Base-by-base conservation (phyloP, 1,140 invertebrate species). In the Drosophila subobscura region DNA sequence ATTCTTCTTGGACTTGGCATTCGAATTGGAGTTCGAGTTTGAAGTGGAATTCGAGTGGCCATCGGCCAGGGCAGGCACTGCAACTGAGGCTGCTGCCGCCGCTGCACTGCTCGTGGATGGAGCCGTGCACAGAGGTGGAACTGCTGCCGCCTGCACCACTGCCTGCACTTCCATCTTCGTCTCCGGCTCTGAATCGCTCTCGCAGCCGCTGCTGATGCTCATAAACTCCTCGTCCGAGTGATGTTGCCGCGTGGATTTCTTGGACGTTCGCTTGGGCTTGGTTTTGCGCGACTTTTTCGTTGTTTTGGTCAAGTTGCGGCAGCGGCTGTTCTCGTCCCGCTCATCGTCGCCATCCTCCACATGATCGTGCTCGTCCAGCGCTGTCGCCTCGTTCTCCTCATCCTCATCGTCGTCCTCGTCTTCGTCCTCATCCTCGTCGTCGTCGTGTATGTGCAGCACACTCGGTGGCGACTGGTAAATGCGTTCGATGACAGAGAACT, bases 401-500 rank as follows among this genome's bases (percentile, higher is more conserved):
- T 41, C 70, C 4, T 74, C 72, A 5, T 58, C 40, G 7, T 77
- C 79, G 2, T 71, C 70, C 0, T 74, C 72, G 0, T 75, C 79
- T 1, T 89, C 85, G 1, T 90, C 78, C 0, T 89, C 89, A 4
- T 91, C 88, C 5, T 90, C 85, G 14, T 90, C 77, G 16, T 91
- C 83, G 27, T 90, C 90, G 49, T 91, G 90, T 61, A 90, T 90
- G 47, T 91, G 90, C 23, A 91, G 51, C 0, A 91, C 88, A 56
- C 90, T 91, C 51, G 90, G 90, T 10, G 90, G 90, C 37, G 90
- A 91, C 49, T 91, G 90, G 66, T 91, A 90, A 46, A 91, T 90
- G 42, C 90, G 89, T 57, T 91, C 90, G 55, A 91, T 91, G 6
- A 91, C 90, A 4, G 90, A 91, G 61, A 91, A 91, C 47, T 90